Evolutionary conservation across 2,888 invertebrate species (phyloP), one percentile per base, ranked within the genome.

Genomic region (Pegoplata infirma): DNA sequence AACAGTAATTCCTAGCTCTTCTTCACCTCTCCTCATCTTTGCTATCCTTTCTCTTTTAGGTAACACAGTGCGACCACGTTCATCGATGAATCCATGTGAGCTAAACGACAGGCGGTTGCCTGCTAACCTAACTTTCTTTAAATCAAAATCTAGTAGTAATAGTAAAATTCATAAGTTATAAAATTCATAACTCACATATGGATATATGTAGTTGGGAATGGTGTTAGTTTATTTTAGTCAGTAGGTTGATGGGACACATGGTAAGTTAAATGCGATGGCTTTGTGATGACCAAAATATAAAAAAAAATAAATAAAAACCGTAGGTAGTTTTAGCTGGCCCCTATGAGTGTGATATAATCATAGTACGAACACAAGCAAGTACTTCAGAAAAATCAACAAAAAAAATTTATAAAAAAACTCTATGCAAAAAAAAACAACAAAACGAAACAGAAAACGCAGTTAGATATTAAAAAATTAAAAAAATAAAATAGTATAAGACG

Each of bases 291-390:
- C 61, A 53, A 14, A 69, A 49, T 19, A 36, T 36, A 25, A 17
- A 25, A 14, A n/a, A n/a, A n/a, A n/a, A n/a, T n/a, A n/a, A n/a
- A 51, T 2, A 6, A 17, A 47, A 55, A 47, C 10, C 63, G 47
- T 32, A 49, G 23, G 10, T 28, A 53, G 44, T 21, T 40, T 64
- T 69, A 53, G 59, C 49, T 58, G 59, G 74, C 61, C 74, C 51
- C 46, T 47, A 71, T 66, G 55, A 51, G 44, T 71, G 66, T 81
- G 71, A 80, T 79, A 79, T 81, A 79, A 76, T 74, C 79, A 51
- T 49, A 53, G 32, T 63, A 46, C 32, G 46, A 16, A 44, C 10
- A 12, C 14, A 10, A 19, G 47, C 19, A 47, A 25, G 47, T 32
- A 53, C 36, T 67, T 5, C 6, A 36, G 21, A 46, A 67, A 66